Base-by-base conservation (phyloP, 2,113 vertebrate genomes). In the Pelobates fuscus region DNA sequence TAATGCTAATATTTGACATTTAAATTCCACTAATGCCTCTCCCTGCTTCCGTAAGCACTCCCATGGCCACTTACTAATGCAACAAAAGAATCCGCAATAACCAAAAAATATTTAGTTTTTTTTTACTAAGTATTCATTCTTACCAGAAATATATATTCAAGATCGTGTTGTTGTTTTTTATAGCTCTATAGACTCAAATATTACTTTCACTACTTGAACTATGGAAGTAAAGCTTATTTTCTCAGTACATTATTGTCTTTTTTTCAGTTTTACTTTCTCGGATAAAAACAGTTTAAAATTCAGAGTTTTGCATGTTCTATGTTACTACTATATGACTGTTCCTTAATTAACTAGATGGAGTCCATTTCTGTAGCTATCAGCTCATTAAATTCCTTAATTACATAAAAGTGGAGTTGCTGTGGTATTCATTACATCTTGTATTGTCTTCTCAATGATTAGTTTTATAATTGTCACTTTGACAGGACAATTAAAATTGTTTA, bases 301-400 rank as follows among this genome's bases (percentile, higher is more conserved):
- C 30, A 3, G 15, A 44, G 49, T 65, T 74, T 41, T 25, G 32
- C 14, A 0, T 14, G 8, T 61, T 52, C 43, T 17, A 20, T 54
- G 62, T 88, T 86, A 87, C 87, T 90, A 88, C 74, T 85, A 87
- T 88, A 87, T 86, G 88, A 84, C 84, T 84, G 88, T 78, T 88
- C 82, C 81, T 85, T 91, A 91, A 93, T 91, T 91, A 92, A 87
- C 82, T 82, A 88, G 86, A 87, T 85, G 85, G 81, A 84, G 89
- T 81, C 86, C 87, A 89, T 92, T 90, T 86, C 87, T 86, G 86
- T 82, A 90, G 87, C 84, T 84, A 86, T 89, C 89, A 92, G 90
- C 91, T 91, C 87, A 86, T 91, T 91, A 89, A 88, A 89, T 86
- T 84, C 84, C 84, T 84, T 90, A 91, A 91, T 93, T 89, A 91